These are phyloP conservation scores for Amphipoea oculea DNA, from an alignment of 2,888 invertebrate species.

Conservation along the genomic window DNA sequence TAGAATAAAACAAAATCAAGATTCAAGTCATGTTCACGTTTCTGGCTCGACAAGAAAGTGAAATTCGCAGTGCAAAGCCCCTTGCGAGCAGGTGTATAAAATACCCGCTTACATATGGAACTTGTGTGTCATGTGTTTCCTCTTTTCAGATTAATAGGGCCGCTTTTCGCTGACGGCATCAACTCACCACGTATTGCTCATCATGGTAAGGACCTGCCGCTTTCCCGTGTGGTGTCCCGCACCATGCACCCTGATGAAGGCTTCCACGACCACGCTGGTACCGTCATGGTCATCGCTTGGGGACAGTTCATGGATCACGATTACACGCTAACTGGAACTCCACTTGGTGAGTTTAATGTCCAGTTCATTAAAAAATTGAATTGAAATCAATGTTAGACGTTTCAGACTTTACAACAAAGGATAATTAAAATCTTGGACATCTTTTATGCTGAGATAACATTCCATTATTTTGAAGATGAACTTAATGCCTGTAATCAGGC, in stretches of 20 bases:
- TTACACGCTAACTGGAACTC: conserved; percentile 96
- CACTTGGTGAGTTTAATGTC: conserved; percentile 92
- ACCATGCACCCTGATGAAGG: conserved; percentile 98
- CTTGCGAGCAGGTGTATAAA: conserved; percentile 38
- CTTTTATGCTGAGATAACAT: background rate
- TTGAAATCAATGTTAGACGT: no score
- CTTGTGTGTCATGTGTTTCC: conserved; percentile 51
- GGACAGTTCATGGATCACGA: conserved; percentile 99
- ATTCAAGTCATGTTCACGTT: conserved; percentile 45
- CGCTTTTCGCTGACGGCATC: conserved; percentile 96
- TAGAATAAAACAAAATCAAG: conserved; percentile 43
- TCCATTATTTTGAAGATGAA: background rate
- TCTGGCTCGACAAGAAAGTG: conserved; percentile 51
- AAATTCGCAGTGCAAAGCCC: conserved; percentile 51
- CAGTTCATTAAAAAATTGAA: background rate
- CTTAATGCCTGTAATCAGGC: background rate
- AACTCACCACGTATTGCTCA: conserved; percentile 95
- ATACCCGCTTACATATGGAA: conserved; percentile 27
- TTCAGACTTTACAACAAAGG: background rate
- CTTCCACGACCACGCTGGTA: conserved; percentile 97
- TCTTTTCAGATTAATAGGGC: conserved; percentile 92
- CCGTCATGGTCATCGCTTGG: conserved; percentile 98
- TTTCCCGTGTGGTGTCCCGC: conserved; percentile 96
- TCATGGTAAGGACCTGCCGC: conserved; percentile 94
- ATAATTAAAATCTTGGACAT: background rate